A percentile compares a stretch with the other conserved stretches of the same genome.
Conservation (phyloP, 2,113 vertebrate genomes). For the Mormyrus lacerda region DNA sequence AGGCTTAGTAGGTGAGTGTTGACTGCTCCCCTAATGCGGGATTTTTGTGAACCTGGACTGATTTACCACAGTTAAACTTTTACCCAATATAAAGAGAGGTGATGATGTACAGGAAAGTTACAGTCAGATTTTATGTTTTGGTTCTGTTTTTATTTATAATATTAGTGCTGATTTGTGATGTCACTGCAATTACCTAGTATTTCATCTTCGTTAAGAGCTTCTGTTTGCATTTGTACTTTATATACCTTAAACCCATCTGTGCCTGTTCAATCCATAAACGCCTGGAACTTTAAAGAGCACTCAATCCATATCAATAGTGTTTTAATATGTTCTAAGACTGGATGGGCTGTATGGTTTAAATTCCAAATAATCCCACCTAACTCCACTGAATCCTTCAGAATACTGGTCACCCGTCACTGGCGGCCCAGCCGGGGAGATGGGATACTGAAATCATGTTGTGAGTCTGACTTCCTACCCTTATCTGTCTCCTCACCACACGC, state of each 20-base stretch:
- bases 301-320: neutral
- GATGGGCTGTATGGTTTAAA: neutral
- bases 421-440: neutral
- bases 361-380: neutral
- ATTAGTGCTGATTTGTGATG: neutral
- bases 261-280: neutral
- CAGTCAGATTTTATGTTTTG: neutral
- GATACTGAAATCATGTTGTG: neutral
- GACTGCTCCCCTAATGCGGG: neutral
- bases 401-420: neutral
- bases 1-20: neutral
- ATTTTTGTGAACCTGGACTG: neutral
- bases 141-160: neutral
- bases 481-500: neutral
- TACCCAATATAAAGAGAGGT: neutral
- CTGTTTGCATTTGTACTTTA: neutral
- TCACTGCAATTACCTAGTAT: neutral
- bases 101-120: neutral
- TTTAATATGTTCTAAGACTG: neutral
- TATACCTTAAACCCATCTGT: neutral
- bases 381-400: neutral
- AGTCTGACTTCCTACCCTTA: neutral
- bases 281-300: too few relatives aligned
- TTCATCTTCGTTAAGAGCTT: neutral
- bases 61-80: neutral